These are phyloP conservation scores for Siniperca obscura DNA, from an alignment of 2,797 vertebrate species.

Conservation along the genomic window DNA sequence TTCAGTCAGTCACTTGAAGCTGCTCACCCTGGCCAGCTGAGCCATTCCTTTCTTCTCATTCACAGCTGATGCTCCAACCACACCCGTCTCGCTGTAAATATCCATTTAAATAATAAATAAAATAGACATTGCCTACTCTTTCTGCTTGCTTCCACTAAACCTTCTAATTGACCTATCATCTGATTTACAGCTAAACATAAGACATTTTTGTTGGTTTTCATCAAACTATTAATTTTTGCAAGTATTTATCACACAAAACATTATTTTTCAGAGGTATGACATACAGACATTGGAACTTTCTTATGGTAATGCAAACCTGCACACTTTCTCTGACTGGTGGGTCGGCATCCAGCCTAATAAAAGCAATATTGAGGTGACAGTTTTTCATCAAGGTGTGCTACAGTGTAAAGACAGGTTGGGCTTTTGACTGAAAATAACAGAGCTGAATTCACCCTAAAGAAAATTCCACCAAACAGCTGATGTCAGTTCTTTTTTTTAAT, in stretches of 20 bases:
- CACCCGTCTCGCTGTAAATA: constrained; percentile 22
- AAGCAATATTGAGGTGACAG: constrained; percentile 63
- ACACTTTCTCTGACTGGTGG: constrained; percentile 7
- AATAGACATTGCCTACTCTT: not conserved
- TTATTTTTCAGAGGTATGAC: constrained; percentile 3
- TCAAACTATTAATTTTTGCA: not conserved
- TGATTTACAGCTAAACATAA: constrained; percentile 11
- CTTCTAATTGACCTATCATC: constrained; percentile 14
- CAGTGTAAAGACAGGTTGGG: constrained; percentile 40
- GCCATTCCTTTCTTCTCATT: constrained; percentile 32
- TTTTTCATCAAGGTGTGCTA: constrained; percentile 61
- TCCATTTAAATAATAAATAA: not conserved
- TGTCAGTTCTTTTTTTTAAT: constrained; percentile 43
- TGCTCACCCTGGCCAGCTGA: constrained; percentile 67
- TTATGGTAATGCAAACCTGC: constrained; percentile 34
- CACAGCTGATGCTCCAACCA: constrained; percentile 66
- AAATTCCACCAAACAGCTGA: constrained; percentile 32
- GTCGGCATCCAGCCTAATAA: constrained; percentile 34
- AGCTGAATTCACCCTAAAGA: constrained; percentile 33
- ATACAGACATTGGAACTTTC: constrained; percentile 25
- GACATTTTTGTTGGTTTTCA: constrained; percentile 13
- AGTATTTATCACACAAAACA: constrained; percentile 9
- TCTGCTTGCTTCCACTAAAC: constrained; percentile 9
- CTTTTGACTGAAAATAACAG: constrained; percentile 52
- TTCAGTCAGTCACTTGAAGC: constrained; percentile 63